Base-by-base conservation (phyloP, 1,140 invertebrate species). In the Liolophura sinensis region DNA sequence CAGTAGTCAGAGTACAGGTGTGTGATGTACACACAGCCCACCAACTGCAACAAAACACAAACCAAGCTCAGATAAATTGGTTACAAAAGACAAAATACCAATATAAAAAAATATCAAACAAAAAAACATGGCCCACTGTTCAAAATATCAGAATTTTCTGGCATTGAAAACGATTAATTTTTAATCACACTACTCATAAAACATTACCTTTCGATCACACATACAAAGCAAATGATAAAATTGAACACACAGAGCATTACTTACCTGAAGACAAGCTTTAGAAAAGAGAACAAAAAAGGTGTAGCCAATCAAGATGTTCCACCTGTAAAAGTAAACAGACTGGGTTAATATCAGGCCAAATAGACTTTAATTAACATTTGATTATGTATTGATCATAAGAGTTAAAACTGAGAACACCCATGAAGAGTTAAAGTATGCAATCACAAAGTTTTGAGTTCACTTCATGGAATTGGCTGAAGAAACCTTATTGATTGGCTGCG, bases 231-330 rank as follows among this genome's bases (percentile, higher is more conserved):
- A 61, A 49, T 61, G 60, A 47, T 20, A 20, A 62, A 16, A 62
- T 12, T 14, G 25, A 40, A 62, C 11, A n/a, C 0, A 22, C 27
- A 60, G 16, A 60, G 4, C 60, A 31, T 18, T 40, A 63, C 69
- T 76, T 65, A 88, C 84, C 81, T 88, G 87, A 24, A 88, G 69
- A 4, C 92, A 88, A 51, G 85, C 80, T 87, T 98, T 99, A 20
- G 91, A 86, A 16, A 94, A 88, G 51, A 99, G 95, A 0, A 98
- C 95, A 14, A 89, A 79, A 27, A 97, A 91, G 78, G 94, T 97
- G 85, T 97, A 98, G 0, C 90, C 90, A 47, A 98, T 84, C 5
- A 99, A 80, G 76, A 90, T 88, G 67, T 96, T 95, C 96, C 96
- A 99, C 88, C 93, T 94, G 73, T 65, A 85, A 85, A 73, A 67